phyloP scores from a whole-genome alignment of 2,888 invertebrate genomes.

The Leucophenga montana region DNA sequence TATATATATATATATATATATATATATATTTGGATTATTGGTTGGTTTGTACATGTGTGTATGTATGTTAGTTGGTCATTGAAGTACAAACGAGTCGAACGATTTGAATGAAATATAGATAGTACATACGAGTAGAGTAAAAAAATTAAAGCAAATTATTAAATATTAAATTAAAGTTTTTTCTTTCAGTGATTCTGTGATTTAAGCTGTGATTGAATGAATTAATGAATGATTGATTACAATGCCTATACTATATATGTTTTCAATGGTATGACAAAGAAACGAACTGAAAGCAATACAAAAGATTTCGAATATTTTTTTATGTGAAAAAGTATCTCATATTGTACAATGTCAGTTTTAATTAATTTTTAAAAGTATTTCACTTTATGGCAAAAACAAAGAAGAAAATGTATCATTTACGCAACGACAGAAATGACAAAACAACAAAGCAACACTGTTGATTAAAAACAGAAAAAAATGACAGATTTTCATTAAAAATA shows the following conservation, averaged over 20 bases:
- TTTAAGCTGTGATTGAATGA: constrained; percentile 35
- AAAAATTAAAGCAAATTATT: neutral
- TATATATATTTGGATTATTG: constrained; percentile 26
- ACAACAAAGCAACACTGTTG: constrained; percentile 50
- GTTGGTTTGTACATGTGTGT: constrained; percentile 34
- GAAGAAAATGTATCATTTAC: constrained; percentile 17
- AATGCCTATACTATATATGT: neutral
- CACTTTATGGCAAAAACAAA: neutral
- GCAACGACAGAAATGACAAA: constrained; percentile 44
- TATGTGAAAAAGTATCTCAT: constrained; percentile 8
- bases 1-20: too few relatives aligned
- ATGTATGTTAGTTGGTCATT: constrained; percentile 13
- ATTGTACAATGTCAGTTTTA: neutral
- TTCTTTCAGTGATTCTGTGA: too few relatives aligned
- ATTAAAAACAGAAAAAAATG: constrained; percentile 1
- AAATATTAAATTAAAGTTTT: neutral
- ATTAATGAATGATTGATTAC: constrained; percentile 24
- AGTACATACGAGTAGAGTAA: too few relatives aligned
- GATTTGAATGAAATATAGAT: neutral
- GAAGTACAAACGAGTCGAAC: constrained; percentile 3
- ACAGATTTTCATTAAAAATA: constrained; percentile 14
- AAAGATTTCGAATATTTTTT: neutral
- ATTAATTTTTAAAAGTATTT: constrained; percentile 6
- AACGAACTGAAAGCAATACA: neutral
- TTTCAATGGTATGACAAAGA: constrained; percentile 29